These are phyloP conservation scores for Tridacna crocea DNA, from an alignment of 2,888 invertebrate species.

Conservation along the genomic window DNA sequence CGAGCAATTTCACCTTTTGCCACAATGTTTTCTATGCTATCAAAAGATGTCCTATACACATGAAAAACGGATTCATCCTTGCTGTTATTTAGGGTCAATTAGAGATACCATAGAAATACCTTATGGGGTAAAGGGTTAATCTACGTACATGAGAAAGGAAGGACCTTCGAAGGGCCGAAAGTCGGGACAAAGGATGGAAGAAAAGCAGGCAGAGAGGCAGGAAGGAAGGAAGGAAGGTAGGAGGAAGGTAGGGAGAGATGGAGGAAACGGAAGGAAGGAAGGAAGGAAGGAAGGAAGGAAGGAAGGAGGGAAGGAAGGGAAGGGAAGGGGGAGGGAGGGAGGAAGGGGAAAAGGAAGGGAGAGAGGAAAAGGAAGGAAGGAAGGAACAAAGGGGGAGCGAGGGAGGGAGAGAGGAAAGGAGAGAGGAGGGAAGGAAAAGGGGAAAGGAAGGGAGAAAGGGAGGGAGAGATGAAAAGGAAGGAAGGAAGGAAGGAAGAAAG, in stretches of 20 bases:
- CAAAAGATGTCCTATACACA: no score
- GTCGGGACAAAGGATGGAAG: background rate
- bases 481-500: conserved; percentile 24
- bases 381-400: conserved; percentile 30
- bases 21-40: no score
- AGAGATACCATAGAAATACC: no score
- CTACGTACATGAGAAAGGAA: no score
- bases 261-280: background rate
- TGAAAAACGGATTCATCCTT: no score
- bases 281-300: background rate
- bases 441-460: conserved; percentile 21
- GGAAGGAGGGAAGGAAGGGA: background rate
- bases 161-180: background rate
- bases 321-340: background rate
- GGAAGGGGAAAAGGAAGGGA: background rate
- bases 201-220: background rate
- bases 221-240: background rate
- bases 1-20: no score
- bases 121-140: no score
- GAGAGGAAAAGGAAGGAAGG: conserved; percentile 10
- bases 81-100: no score
- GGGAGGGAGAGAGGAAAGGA: conserved; percentile 16
- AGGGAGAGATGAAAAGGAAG: conserved; percentile 30
- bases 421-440: conserved; percentile 20
- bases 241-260: background rate